These are phyloP conservation scores for Lasioglossum calceatum DNA, from an alignment of 2,888 invertebrate genomes.

Conservation along the genomic window DNA sequence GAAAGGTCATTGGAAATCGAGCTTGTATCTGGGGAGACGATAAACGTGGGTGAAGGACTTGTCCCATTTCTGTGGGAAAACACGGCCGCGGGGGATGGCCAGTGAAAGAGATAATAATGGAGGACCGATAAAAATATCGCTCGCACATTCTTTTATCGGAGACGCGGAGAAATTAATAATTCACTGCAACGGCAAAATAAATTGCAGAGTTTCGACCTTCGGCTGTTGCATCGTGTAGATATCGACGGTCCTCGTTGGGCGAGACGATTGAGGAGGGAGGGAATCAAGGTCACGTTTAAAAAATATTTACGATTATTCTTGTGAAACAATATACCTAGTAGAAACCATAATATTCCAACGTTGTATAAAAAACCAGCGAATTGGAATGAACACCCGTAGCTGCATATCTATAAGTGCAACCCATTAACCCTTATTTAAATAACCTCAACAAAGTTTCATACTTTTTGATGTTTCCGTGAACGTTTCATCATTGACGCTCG, in stretches of 20 bases:
- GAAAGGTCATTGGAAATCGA: conserved; percentile 31
- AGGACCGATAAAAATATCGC: neutral
- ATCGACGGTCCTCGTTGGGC: neutral
- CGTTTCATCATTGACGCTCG: too few relatives aligned
- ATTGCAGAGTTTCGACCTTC: neutral
- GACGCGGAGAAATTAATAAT: neutral
- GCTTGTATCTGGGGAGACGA: neutral
- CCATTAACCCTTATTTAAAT: too few relatives aligned
- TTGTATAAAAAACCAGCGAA: too few relatives aligned
- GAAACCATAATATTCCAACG: too few relatives aligned
- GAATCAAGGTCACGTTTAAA: too few relatives aligned
- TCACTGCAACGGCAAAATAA: neutral
- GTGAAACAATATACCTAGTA: too few relatives aligned
- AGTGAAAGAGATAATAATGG: neutral
- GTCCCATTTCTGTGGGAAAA: conserved; percentile 13
- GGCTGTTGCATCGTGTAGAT: neutral
- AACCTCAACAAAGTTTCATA: too few relatives aligned
- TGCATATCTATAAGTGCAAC: too few relatives aligned
- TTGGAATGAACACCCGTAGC: too few relatives aligned
- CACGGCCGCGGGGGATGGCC: neutral
- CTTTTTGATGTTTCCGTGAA: too few relatives aligned
- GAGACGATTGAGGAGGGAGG: neutral
- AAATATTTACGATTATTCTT: too few relatives aligned
- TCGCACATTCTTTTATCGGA: neutral
- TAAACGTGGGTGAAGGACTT: conserved; percentile 27